Conservation (phyloP, 1,140 invertebrate genomes). For the Euglossa dilemma region DNA sequence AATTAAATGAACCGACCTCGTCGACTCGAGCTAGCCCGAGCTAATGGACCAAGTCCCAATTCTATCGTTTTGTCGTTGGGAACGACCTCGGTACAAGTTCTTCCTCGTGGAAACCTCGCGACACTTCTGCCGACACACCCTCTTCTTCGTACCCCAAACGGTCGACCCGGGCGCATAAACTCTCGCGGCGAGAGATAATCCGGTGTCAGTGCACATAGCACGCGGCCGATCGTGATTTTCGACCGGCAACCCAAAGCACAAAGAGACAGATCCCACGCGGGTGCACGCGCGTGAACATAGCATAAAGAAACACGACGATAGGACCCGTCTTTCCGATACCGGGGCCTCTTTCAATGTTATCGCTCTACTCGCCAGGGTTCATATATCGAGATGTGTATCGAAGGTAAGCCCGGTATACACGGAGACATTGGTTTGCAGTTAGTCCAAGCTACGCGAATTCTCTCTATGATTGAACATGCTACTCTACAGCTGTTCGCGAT, state of each 20-base stretch:
- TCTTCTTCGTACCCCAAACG: not conserved
- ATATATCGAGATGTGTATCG: constrained; percentile 50
- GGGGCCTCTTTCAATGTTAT: constrained; percentile 55
- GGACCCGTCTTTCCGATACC: constrained; percentile 45
- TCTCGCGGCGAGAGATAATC: constrained; percentile 1
- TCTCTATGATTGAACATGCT: not conserved
- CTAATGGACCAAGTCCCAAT: not conserved
- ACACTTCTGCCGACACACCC: constrained; percentile 3
- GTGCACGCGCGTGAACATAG: constrained; percentile 30
- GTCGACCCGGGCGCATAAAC: constrained; percentile 21
- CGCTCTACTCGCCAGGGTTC: constrained; percentile 29
- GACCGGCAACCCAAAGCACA: not conserved
- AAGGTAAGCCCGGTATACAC: constrained; percentile 13
- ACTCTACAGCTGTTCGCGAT: too few species aligned
- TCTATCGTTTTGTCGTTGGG: not conserved
- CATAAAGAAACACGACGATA: constrained; percentile 58
- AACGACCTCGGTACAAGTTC: not conserved
- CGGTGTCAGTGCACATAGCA: not conserved
- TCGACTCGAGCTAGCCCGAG: too few species aligned
- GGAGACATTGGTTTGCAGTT: not conserved
- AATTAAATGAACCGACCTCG: too few species aligned
- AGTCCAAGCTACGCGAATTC: not conserved
- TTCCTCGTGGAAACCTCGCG: not conserved
- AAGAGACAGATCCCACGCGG: constrained; percentile 4
- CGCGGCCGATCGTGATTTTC: constrained; percentile 33